Percentiles rank a stretch among this genome's conserved stretches.
These are phyloP conservation scores for Eudorcas thomsonii DNA, from an alignment of 2,113 vertebrate genomes.

Conservation along the genomic window DNA sequence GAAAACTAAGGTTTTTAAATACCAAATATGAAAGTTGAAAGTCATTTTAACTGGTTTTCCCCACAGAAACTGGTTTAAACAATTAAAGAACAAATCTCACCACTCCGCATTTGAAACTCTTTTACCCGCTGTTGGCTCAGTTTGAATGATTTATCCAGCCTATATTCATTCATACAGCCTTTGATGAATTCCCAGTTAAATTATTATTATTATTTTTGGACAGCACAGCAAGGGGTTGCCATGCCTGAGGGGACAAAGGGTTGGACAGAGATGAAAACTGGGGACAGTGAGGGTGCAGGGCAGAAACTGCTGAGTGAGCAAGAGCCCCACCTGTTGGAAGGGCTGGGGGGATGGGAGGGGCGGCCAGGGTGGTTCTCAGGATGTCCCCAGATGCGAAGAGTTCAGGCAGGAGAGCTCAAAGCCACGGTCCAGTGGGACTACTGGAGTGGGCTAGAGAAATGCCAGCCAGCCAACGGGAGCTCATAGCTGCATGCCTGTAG, in stretches of 20 bases:
- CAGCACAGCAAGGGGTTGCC: neutral
- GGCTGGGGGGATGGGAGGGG: rapidly evolving
- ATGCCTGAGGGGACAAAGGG: neutral
- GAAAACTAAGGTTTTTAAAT: neutral
- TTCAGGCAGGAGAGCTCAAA: neutral
- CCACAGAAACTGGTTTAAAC: neutral
- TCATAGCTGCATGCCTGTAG: neutral
- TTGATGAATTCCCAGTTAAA: neutral
- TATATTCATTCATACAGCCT: neutral
- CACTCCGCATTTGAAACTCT: neutral
- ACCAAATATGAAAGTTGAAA: neutral
- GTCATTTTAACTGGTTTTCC: neutral
- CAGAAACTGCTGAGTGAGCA: neutral
- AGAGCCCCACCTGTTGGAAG: neutral
- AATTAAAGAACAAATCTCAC: neutral
- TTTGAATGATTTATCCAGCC: neutral
- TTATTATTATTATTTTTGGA: neutral
- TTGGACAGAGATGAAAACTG: neutral
- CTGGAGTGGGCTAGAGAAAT: neutral
- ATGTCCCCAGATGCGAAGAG: too few relatives aligned
- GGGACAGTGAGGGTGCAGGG: neutral
- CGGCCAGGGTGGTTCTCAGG: neutral
- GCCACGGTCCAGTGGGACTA: neutral
- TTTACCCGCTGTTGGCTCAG: neutral
- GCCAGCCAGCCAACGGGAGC: neutral